Percentiles rank a stretch among this genome's conserved stretches.
phyloP scores from a whole-genome alignment of 2,888 invertebrate species.

The Biston betularia region DNA sequence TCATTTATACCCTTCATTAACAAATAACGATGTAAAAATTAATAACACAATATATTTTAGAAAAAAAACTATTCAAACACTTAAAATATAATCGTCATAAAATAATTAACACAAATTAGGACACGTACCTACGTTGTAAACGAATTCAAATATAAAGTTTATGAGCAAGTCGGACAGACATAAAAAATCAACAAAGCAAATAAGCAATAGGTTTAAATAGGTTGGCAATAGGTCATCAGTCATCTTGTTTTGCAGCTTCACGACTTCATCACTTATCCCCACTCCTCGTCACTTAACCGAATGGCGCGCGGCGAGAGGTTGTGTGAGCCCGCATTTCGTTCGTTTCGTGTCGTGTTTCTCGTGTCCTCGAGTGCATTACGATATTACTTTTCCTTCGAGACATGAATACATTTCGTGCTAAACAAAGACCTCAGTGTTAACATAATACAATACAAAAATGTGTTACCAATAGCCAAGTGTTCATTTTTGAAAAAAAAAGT shows the following conservation, averaged over 20 bases:
- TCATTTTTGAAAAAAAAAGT: slow-evolving; percentile 53
- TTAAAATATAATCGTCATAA: no score
- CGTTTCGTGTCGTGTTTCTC: slow-evolving; percentile 71
- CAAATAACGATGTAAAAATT: no score
- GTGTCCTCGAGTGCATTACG: slow-evolving; percentile 64
- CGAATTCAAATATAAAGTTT: slow-evolving; percentile 22
- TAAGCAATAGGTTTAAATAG: slow-evolving; percentile 25
- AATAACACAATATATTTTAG: no score
- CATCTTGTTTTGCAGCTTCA: slow-evolving; percentile 66
- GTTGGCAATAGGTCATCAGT: slow-evolving; percentile 70
- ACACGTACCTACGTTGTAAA: no score
- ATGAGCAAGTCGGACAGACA: slow-evolving; percentile 31
- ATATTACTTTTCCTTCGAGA: slow-evolving; percentile 62
- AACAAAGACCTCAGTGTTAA: slow-evolving; percentile 51
- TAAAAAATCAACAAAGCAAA: slow-evolving; percentile 4
- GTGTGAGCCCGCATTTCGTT: slow-evolving; percentile 62
- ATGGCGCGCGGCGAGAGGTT: slow-evolving; percentile 78
- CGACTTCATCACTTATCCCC: slow-evolving; percentile 77
- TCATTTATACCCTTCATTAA: no score
- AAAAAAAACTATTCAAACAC: no score
- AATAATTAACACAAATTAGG: no score
- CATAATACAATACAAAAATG: slow-evolving; percentile 55
- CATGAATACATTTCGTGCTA: slow-evolving; percentile 64
- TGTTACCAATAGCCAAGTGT: slow-evolving; percentile 56
- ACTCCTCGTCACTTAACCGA: slow-evolving; percentile 65